Conservation (phyloP, 2,888 invertebrate genomes). For the Ophion ellenae region DNA sequence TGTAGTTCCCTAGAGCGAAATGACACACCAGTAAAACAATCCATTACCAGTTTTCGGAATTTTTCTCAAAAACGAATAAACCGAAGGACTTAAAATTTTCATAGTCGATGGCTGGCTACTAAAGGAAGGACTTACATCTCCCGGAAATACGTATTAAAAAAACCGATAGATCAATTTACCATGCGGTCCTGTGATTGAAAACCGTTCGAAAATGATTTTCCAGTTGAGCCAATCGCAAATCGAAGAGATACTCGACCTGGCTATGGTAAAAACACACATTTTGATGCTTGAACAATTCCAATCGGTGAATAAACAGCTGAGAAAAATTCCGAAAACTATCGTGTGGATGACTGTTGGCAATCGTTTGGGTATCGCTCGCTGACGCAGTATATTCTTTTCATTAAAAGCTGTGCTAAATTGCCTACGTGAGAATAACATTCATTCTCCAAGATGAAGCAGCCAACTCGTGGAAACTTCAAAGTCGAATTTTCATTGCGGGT, state of each 20-base stretch:
- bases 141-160: neutral
- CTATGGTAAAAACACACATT: too few species aligned
- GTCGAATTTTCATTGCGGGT: neutral
- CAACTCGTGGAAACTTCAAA: neutral
- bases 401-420: neutral
- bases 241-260: neutral
- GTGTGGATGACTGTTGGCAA: neutral
- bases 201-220: neutral
- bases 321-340: neutral
- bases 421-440: neutral
- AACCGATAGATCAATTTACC: neutral
- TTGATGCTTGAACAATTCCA: too few species aligned
- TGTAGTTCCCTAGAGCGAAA: neutral
- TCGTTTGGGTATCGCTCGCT: neutral
- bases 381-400: neutral
- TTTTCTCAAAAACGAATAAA: neutral
- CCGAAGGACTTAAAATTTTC: neutral
- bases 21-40: neutral
- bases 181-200: neutral
- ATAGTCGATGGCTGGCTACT: neutral
- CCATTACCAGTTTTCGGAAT: neutral
- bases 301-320: neutral
- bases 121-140: neutral
- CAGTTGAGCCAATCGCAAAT: neutral
- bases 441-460: neutral